A percentile compares a stretch with the other conserved stretches of the same genome.
These are phyloP conservation scores for Cisticola juncidis DNA, from an alignment of 2,113 vertebrate species.

Conservation along the genomic window DNA sequence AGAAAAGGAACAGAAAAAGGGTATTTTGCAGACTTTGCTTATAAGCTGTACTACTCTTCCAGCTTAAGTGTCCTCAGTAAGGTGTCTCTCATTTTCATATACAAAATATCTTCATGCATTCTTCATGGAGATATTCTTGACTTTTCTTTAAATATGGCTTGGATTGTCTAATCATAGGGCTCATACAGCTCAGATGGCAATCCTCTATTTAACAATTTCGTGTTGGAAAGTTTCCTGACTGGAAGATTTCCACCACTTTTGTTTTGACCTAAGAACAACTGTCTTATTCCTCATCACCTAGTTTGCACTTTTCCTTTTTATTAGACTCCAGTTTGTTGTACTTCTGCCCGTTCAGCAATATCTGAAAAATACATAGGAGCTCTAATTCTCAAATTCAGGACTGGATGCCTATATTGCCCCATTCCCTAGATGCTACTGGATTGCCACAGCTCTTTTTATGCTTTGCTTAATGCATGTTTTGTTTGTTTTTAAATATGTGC, in stretches of 20 bases:
- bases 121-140: neutral
- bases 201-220: neutral
- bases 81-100: neutral
- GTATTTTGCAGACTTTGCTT: neutral
- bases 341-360: neutral
- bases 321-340: neutral
- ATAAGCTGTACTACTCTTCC: neutral
- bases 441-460: neutral
- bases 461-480: neutral
- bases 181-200: neutral
- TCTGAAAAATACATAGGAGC: neutral
- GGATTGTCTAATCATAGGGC: neutral
- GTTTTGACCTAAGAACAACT: neutral
- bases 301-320: neutral
- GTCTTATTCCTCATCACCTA: neutral
- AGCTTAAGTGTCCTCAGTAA: neutral
- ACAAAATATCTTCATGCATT: neutral
- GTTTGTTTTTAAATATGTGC: neutral
- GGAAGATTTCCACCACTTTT: neutral
- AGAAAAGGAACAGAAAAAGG: neutral
- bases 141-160: neutral
- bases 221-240: neutral
- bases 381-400: neutral
- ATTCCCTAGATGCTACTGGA: neutral
- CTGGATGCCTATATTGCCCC: neutral